A percentile compares a stretch with the other conserved stretches of the same genome.
Evolutionary conservation across 2,797 vertebrate genomes (phyloP).

Genomic region (Cirrhinus mrigala): DNA sequence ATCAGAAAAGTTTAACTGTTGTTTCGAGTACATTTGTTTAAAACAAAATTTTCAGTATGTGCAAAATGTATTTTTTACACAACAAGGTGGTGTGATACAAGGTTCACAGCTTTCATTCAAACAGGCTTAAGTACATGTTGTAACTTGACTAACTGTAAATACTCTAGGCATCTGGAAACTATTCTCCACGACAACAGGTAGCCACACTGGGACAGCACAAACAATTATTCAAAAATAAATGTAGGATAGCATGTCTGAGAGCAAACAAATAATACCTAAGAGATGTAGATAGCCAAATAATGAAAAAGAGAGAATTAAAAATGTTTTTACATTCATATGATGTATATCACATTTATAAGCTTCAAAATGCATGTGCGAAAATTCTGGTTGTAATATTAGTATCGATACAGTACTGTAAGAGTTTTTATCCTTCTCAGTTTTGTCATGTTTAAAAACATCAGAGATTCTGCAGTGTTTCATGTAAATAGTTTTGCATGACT

Average conservation of each 20-base stretch:
- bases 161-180: neutral
- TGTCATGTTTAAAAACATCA: constrained; percentile 31
- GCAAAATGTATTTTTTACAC: neutral
- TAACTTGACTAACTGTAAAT: constrained; percentile 27
- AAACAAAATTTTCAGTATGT: neutral
- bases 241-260: neutral
- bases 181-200: neutral
- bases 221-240: neutral
- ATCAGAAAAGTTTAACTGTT: neutral
- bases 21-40: neutral
- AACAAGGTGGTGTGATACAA: neutral
- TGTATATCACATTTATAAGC: neutral
- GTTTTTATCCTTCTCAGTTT: neutral
- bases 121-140: constrained; percentile 2
- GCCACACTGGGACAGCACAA: neutral
- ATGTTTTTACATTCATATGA: neutral
- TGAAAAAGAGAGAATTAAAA: neutral
- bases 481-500: constrained; percentile 50
- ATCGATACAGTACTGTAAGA: neutral
- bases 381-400: neutral
- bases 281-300: neutral
- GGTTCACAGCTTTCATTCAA: neutral
- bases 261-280: constrained; percentile 10
- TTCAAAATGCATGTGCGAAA: neutral
- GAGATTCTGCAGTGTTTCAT: constrained; percentile 39